Conservation (phyloP, 2,797 vertebrate genomes). For the Gallinago nigripennis region DNA sequence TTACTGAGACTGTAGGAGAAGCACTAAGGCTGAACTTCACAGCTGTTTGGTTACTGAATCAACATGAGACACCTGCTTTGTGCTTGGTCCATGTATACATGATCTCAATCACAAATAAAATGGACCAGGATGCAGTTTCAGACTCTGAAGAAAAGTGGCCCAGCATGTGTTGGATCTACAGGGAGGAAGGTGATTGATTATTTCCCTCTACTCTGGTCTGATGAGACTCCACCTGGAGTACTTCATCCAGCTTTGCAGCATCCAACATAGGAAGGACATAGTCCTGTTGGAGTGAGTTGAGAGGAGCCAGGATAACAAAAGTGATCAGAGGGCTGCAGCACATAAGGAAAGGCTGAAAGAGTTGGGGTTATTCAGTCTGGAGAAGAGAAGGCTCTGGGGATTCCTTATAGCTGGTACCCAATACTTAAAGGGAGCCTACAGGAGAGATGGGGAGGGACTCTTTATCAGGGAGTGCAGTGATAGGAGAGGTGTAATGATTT, state of each 20-base stretch:
- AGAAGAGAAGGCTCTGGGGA: background rate
- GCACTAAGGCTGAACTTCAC: rapidly evolving
- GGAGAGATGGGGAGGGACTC: background rate
- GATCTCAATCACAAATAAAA: background rate
- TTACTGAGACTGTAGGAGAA: background rate
- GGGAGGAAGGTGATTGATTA: background rate
- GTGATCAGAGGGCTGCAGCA: background rate
- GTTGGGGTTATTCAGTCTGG: background rate
- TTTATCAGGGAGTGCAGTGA: background rate
- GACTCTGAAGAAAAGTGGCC: background rate
- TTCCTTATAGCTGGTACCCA: background rate
- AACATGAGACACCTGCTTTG: background rate
- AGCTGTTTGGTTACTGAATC: background rate
- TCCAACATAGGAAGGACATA: background rate
- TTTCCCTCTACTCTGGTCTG: background rate
- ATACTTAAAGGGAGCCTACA: background rate
- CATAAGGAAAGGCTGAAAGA: background rate
- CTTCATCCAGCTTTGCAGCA: background rate
- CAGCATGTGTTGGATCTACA: background rate
- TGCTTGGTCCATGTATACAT: background rate
- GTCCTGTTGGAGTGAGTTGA: background rate
- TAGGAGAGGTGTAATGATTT: background rate
- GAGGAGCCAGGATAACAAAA: background rate
- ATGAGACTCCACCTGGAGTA: background rate
- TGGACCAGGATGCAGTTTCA: background rate